Evolutionary conservation across 2,888 invertebrate genomes (phyloP), one percentile per base, ranked within the genome.

Genomic region (Cryptosula pallasiana): DNA sequence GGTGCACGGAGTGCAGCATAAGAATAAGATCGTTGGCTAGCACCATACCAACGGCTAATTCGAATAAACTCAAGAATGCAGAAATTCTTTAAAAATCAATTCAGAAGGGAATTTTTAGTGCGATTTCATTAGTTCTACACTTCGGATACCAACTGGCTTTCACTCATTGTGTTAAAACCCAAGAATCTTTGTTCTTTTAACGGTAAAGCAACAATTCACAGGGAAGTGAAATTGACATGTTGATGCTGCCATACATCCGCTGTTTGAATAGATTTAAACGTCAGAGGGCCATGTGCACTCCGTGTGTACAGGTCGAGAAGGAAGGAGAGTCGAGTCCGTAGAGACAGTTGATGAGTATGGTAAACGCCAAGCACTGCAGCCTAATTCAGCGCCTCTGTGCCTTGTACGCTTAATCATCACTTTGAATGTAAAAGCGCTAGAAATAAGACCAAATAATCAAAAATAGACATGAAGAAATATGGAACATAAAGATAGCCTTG

Each of bases 31-130:
- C n/a, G n/a, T n/a, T n/a, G n/a, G n/a, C n/a, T n/a, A n/a, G n/a
- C n/a, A n/a, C n/a, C n/a, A n/a, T n/a, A n/a, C n/a, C n/a, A n/a
- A n/a, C n/a, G n/a, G n/a, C n/a, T n/a, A n/a, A n/a, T n/a, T n/a
- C n/a, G n/a, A n/a, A n/a, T n/a, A n/a, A n/a, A 45, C 45, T 45
- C 45, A 45, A 45, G 45, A 45, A 45, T 45, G 45, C 20, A 20
- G 20, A 45, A 45, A 45, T 45, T 45, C 20, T 13, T 13, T 13
- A 45, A 63, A 63, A 63, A 63, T 63, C 63, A 63, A 63, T 63
- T 63, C 63, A 63, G 20, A 29, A 29, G 63, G 63, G 63, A 63
- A 63, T 63, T 63, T 63, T 63, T 63, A 63, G 63, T 63, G 63
- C 63, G 27, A 63, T 63, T 63, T 63, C 32, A 27, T 63, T 63